phyloP scores from a whole-genome alignment of 1,140 invertebrate species.

The Steinernema khuongi region DNA sequence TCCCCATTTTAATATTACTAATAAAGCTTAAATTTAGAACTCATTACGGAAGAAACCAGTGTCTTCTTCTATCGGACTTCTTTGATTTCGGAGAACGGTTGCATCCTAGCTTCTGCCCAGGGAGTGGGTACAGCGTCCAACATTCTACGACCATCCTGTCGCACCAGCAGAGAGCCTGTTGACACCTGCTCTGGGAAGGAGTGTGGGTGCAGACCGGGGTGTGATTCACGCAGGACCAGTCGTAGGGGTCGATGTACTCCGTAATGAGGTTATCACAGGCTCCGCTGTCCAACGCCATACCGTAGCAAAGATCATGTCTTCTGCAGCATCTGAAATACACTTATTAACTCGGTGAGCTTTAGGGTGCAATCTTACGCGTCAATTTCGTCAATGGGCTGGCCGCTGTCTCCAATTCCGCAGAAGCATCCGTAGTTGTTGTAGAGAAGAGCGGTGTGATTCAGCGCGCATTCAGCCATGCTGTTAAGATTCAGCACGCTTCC shows the following conservation, averaged over 20 bases:
- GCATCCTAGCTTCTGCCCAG: neutral
- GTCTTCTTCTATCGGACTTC: too few species aligned
- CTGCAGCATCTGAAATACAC: neutral
- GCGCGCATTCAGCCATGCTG: too few species aligned
- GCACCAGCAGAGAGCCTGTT: neutral
- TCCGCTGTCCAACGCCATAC: neutral
- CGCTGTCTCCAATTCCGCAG: too few species aligned
- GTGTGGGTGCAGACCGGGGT: neutral
- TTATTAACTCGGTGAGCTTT: too few species aligned
- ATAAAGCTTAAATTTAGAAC: neutral
- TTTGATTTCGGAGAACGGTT: too few species aligned
- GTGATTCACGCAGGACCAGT: neutral
- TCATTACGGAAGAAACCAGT: too few species aligned
- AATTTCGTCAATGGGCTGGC: too few species aligned
- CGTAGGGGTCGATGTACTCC: neutral
- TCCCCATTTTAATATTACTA: neutral
- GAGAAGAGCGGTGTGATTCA: too few species aligned
- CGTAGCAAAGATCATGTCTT: neutral
- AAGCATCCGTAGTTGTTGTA: too few species aligned
- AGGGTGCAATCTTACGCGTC: too few species aligned
- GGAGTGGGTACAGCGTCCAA: neutral
- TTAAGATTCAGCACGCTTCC: too few species aligned
- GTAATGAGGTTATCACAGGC: neutral
- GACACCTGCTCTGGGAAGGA: neutral
- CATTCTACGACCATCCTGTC: neutral